Base-by-base conservation (phyloP, 2,797 vertebrate genomes). In the Enteromius thamalakanensis region DNA sequence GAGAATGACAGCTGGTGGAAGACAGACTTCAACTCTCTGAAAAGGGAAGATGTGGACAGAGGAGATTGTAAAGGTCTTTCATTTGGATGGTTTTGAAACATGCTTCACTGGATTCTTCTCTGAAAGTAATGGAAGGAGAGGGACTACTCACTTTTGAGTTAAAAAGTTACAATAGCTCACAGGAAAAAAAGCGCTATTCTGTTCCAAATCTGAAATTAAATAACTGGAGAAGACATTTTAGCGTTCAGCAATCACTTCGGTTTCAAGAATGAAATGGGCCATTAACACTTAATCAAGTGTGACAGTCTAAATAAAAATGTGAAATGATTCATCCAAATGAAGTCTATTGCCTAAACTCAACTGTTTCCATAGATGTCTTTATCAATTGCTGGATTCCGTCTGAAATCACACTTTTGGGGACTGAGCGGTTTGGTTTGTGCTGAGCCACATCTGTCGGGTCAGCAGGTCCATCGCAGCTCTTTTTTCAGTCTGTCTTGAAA, bases 271-370 rank as follows among this genome's bases (percentile, higher is more conserved):
- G 32, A 53, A 51, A 23, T 23, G 17, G 45, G 32, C 21, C 51
- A 34, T 60, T 76, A 45, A 51, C 51, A 76, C 79, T 79, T 76
- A 86, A 86, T 83, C 15, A 74, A 76, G 71, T 84, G 74, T 83
- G 76, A 84, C 78, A 79, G 75, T 68, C 32, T 67, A 42, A 75
- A 83, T 68, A 21, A 40, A 53, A 79, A 53, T 37, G 40, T 23
- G 1, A 81, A 86, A 86, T 86, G 76, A 86, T 86, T 80, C 76
- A 53, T 84, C 76, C 72, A 83, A 84, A 87, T 87, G 67, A 77
- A 79, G 76, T 79, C 45, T 37, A 77, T 86, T 87, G 64, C 69
- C 75, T 84, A 67, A 62, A 84, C 72, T 58, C 45, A 79, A 78
- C 64, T 78, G 71, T 84, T 76, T 32, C 45, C 81, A 11, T 45